phyloP scores from a whole-genome alignment of 2,888 invertebrate genomes.

The Sclerodermus sp. region DNA sequence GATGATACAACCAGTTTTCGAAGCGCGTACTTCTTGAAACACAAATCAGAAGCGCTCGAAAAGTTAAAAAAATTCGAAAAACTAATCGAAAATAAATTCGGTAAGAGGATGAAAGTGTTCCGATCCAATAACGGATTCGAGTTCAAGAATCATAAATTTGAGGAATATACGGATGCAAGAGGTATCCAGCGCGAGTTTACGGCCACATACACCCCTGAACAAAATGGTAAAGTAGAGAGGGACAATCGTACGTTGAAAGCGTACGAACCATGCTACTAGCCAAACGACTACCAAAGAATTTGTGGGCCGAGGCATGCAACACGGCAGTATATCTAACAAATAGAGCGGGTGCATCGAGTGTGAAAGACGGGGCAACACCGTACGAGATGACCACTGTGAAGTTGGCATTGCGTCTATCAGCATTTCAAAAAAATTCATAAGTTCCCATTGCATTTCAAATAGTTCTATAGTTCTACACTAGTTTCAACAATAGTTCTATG shows the following conservation, averaged over 20 bases:
- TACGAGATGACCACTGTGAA: too few relatives aligned
- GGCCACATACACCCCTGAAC: slow-evolving; percentile 29
- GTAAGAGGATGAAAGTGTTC: slow-evolving; percentile 5
- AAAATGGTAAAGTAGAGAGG: slow-evolving; percentile 32
- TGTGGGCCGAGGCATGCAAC: slow-evolving; percentile 13
- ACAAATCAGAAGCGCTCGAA: slow-evolving; percentile 16
- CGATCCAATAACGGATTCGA: slow-evolving; percentile 21
- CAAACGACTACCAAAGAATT: not conserved
- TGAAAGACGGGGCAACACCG: not conserved
- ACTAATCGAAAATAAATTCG: slow-evolving; percentile 15
- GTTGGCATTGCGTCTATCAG: too few relatives aligned
- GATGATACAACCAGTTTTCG: slow-evolving; percentile 25
- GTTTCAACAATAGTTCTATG: too few relatives aligned
- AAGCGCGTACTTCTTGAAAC: slow-evolving; percentile 22
- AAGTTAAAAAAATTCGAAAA: slow-evolving; percentile 16
- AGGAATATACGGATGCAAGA: not conserved
- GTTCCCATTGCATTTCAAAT: too few relatives aligned
- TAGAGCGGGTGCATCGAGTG: not conserved
- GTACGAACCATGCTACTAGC: slow-evolving; percentile 20
- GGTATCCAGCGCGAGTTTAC: slow-evolving; percentile 28
- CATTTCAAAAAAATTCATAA: too few relatives aligned
- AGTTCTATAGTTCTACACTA: too few relatives aligned
- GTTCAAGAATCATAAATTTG: slow-evolving; percentile 4
- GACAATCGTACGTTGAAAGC: slow-evolving; percentile 35
- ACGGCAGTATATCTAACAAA: slow-evolving; percentile 6